Evolutionary conservation across 1,140 invertebrate species (phyloP), one percentile per base, ranked within the genome.

Genomic region (Drosophila rhopaloa): DNA sequence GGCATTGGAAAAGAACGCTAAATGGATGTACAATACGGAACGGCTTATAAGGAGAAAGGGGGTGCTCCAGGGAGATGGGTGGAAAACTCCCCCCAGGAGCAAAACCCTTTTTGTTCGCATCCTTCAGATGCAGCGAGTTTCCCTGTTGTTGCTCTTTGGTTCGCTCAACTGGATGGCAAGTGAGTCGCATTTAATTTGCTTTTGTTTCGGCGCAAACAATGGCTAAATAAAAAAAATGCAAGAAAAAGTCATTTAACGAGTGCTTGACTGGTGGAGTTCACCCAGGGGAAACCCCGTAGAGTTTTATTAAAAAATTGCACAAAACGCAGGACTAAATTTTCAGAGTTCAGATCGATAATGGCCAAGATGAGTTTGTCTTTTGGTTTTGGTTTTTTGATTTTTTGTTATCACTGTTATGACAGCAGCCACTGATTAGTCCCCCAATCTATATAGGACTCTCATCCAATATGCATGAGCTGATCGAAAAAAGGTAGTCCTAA

Each of bases 171-270:
- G 82, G 77, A 67, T 74, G 77, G 77, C 82, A 90, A 90, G 82
- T 90, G 83, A 90, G 84, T 90, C 88, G 88, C 77, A 81, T 86
- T 90, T 90, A 90, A 90, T 90, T 88, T 73, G 82, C 79, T 47
- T 71, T 90, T 90, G 86, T 90, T 88, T 83, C 61, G 71, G 32
- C 61, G 14, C 76, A 63, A 90, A 90, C 81, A 81, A 79, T 55
- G 66, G 62, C 43, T 66, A 77, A 88, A 79, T 57, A 76, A 66
- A 68, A 76, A 66, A 68, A 74, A 70, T 76, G 73, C 60, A 65
- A 75, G 82, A 78, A 82, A 86, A 86, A 86, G 83, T 86, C 82
- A 86, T 86, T 88, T 79, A 55, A 82, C 79, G 81, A 86, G 83
- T 88, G 82, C 79, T 76, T 48, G 38, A 57, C 55, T 48, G 47